Evolutionary conservation across 2,888 invertebrate genomes (phyloP).

Genomic region (Caenorhabditis plicata): DNA sequence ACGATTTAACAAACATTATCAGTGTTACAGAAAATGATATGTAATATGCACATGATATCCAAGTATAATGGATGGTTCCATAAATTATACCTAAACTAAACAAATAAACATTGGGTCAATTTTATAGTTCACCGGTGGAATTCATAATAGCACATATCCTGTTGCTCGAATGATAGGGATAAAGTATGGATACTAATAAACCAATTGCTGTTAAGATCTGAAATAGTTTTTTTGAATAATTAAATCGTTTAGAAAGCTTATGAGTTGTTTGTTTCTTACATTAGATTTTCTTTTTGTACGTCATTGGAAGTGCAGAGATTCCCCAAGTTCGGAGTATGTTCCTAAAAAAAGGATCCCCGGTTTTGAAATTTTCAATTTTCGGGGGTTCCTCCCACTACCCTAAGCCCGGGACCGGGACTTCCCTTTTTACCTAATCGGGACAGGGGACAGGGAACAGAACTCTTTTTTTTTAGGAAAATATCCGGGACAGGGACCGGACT

Average conservation of each 20-base stretch:
- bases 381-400: no score
- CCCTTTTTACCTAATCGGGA: no score
- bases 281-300: neutral
- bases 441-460: no score
- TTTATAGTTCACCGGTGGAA: no score
- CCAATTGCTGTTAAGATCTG: conserved; percentile 23
- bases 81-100: conserved; percentile 38
- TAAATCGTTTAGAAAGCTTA: neutral
- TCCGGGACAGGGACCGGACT: no score
- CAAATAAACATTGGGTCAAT: no score
- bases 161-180: conserved; percentile 5
- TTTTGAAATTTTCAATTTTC: no score
- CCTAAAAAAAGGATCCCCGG: no score
- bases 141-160: conserved; percentile 46
- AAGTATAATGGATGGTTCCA: conserved; percentile 37
- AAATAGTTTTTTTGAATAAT: neutral
- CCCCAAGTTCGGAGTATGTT: neutral
- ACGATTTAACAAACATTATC: conserved; percentile 20
- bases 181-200: conserved; percentile 10
- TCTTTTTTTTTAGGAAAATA: no score
- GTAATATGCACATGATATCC: conserved; percentile 31
- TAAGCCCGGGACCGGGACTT: no score
- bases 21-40: conserved; percentile 30
- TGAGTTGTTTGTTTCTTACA: neutral
- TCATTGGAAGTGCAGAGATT: neutral